Percentiles rank a stretch among this genome's conserved stretches.
Evolutionary conservation across 2,113 vertebrate species (phyloP).

Genomic region (Lophura nycthemera): DNA sequence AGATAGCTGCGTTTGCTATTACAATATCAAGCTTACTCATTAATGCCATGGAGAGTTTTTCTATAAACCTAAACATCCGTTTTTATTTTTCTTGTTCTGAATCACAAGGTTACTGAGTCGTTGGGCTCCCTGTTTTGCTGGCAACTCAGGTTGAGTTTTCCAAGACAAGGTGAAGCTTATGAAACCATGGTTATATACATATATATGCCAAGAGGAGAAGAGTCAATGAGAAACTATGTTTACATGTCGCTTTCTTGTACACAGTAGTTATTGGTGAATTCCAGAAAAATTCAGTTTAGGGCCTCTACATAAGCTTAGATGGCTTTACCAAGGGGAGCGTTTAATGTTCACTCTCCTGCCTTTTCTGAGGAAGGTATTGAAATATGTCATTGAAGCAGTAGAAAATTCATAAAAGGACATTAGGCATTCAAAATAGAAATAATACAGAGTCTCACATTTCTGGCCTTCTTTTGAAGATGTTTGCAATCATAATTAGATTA

Average conservation of each 20-base stretch:
- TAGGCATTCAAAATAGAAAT: neutral
- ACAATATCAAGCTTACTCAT: neutral
- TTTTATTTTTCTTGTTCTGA: neutral
- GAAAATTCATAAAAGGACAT: neutral
- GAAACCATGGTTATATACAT: fast-evolving
- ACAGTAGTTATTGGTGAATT: neutral
- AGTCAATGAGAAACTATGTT: neutral
- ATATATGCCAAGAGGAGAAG: neutral
- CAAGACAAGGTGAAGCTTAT: neutral
- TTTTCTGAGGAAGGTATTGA: neutral
- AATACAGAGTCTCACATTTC: neutral
- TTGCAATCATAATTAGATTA: neutral
- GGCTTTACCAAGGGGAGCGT: neutral
- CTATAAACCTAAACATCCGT: neutral
- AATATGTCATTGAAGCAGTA: neutral
- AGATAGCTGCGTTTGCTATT: neutral
- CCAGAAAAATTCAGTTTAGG: neutral
- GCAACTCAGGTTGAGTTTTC: neutral
- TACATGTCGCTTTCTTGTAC: neutral
- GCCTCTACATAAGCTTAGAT: neutral
- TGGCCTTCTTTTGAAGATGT: neutral
- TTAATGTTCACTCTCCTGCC: neutral
- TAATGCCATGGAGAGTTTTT: neutral
- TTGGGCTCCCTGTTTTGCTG: neutral
- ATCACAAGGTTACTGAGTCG: neutral